These are phyloP conservation scores for Aethes cnicana DNA, from an alignment of 2,888 invertebrate species.

Conservation along the genomic window DNA sequence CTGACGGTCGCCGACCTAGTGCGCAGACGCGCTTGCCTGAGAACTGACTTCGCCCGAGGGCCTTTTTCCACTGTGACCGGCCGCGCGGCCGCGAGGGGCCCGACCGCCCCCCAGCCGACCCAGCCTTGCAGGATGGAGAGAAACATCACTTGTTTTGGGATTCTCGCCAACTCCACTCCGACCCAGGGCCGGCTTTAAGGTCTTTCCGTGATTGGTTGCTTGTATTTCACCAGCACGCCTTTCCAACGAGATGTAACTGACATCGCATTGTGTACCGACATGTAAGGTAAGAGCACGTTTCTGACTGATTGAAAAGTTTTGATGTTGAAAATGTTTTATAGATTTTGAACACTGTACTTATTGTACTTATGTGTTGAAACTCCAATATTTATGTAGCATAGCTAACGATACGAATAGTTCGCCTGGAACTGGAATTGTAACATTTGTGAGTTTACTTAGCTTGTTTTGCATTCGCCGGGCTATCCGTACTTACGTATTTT, in stretches of 20 bases:
- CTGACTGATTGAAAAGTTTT: slow-evolving; percentile 51
- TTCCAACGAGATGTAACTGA: slow-evolving; percentile 1
- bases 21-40: slow-evolving; percentile 51
- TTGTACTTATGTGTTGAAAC: slow-evolving; percentile 17
- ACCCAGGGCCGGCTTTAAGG: slow-evolving; percentile 4
- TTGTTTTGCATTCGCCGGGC: slow-evolving; percentile 1
- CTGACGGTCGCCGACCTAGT: slow-evolving; percentile 79
- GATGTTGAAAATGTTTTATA: slow-evolving; percentile 37
- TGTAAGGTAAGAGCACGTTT: slow-evolving; percentile 41
- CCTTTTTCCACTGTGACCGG: slow-evolving; percentile 31
- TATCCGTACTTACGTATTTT: not conserved
- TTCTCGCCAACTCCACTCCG: too few species aligned
- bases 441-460: slow-evolving; percentile 7
- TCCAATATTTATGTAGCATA: slow-evolving; percentile 16
- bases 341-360: slow-evolving; percentile 10
- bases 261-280: slow-evolving; percentile 33
- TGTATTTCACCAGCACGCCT: slow-evolving; percentile 16
- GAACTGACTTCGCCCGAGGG: slow-evolving; percentile 35
- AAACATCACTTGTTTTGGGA: too few species aligned
- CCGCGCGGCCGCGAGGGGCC: slow-evolving; percentile 36
- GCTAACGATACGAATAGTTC: slow-evolving; percentile 6
- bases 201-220: slow-evolving; percentile 20
- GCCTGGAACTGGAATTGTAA: slow-evolving; percentile 14
- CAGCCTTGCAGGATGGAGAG: too few species aligned
- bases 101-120: not conserved